These are phyloP conservation scores for Holothuria scabra DNA, from an alignment of 53 echinoderm and acorn worm genomes.

Conservation along the genomic window DNA sequence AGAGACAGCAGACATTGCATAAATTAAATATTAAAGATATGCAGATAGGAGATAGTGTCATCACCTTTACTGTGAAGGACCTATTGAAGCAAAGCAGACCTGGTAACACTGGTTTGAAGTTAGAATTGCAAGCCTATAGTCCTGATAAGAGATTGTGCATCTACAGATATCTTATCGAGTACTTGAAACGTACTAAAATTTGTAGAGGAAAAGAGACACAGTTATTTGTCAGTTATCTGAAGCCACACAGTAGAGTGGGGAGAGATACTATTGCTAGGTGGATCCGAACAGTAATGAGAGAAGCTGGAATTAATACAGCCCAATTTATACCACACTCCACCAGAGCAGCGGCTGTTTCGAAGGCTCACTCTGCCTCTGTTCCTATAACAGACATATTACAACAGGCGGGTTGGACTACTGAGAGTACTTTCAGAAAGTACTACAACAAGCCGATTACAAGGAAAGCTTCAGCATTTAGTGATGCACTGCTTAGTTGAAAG, in stretches of 20 bases:
- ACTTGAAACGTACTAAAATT: slow-evolving; percentile 21
- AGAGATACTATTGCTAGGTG: slow-evolving; percentile 28
- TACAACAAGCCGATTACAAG: not conserved
- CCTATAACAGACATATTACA: slow-evolving; percentile 38
- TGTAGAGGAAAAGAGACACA: slow-evolving; percentile 33
- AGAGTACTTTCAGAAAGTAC: slow-evolving; percentile 37
- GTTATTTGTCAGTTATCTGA: slow-evolving; percentile 31
- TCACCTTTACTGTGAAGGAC: slow-evolving; percentile 1
- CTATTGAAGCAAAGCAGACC: slow-evolving; percentile 43
- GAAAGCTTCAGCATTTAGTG: not conserved
- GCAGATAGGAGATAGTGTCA: not conserved
- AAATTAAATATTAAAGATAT: not conserved
- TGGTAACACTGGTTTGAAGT: slow-evolving; percentile 28
- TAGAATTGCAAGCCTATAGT: slow-evolving; percentile 26
- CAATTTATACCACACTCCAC: slow-evolving; percentile 26
- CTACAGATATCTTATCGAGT: slow-evolving; percentile 14
- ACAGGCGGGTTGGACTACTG: slow-evolving; percentile 35
- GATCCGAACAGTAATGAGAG: slow-evolving; percentile 30
- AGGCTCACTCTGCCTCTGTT: slow-evolving; percentile 8
- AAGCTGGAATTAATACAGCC: slow-evolving; percentile 46
- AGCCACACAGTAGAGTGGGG: slow-evolving; percentile 14
- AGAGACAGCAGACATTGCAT: not conserved
- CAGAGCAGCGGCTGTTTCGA: slow-evolving; percentile 44
- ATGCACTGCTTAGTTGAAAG: not conserved
- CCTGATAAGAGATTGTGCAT: slow-evolving; percentile 35